These are phyloP conservation scores for Naso thynnoides DNA, from an alignment of 2,797 vertebrate species.

Conservation along the genomic window DNA sequence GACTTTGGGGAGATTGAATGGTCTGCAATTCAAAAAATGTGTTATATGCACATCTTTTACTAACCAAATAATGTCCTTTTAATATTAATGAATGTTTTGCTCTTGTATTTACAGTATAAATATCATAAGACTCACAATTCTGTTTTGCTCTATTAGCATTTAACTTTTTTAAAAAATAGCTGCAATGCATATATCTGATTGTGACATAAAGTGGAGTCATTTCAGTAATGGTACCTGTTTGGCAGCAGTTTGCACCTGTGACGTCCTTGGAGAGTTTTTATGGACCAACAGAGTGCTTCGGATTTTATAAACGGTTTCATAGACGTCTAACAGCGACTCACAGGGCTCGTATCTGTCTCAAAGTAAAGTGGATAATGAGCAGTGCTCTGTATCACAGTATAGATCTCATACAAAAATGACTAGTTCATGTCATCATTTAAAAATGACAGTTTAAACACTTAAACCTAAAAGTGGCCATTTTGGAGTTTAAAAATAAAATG, in stretches of 20 bases:
- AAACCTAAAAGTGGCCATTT: not conserved
- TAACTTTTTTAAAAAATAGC: not conserved
- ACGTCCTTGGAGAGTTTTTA: conserved; percentile 78
- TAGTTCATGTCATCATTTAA: not conserved
- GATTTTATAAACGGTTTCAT: conserved; percentile 86
- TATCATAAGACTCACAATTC: not conserved
- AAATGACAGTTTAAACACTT: conserved; percentile 2
- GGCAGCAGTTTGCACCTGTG: conserved; percentile 67
- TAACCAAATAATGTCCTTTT: not conserved
- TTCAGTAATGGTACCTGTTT: conserved; percentile 80
- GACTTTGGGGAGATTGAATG: conserved; percentile 75
- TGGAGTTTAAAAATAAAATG: not conserved
- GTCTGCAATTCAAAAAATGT: conserved; percentile 56
- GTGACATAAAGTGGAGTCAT: not conserved
- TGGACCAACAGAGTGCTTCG: conserved; percentile 82
- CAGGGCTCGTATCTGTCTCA: conserved; percentile 84
- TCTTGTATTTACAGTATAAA: not conserved
- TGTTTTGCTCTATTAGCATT: not conserved
- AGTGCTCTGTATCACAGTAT: not conserved
- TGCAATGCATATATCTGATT: conserved; percentile 5
- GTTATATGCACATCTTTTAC: not conserved
- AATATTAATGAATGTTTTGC: conserved; percentile 3
- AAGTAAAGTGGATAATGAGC: conserved; percentile 26
- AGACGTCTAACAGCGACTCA: conserved; percentile 84
- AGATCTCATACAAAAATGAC: not conserved